Percentiles rank a stretch among this genome's conserved stretches.
phyloP scores from a whole-genome alignment of 2,888 invertebrate species.

The Andrena praecox region DNA sequence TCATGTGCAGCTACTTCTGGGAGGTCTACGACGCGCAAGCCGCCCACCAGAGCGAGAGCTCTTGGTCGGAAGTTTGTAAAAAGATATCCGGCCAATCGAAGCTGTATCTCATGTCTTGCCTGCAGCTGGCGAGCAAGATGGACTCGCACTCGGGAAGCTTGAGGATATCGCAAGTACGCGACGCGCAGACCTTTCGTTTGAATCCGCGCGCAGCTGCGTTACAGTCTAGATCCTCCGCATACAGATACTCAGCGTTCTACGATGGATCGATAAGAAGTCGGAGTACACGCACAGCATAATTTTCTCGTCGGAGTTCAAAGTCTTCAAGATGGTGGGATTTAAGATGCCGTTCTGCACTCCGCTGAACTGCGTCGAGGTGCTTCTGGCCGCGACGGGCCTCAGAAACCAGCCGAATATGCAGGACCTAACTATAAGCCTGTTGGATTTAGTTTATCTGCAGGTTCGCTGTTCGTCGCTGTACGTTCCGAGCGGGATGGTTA shows the following conservation, averaged over 20 bases:
- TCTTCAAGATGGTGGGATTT: conserved; percentile 74
- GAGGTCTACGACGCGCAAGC: conserved; percentile 62
- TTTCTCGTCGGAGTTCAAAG: conserved; percentile 74
- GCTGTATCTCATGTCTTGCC: conserved; percentile 77
- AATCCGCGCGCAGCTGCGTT: not conserved
- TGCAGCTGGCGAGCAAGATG: conserved; percentile 82
- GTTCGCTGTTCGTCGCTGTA: conserved; percentile 56
- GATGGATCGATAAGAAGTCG: conserved; percentile 69
- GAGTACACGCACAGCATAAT: conserved; percentile 70
- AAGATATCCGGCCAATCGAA: conserved; percentile 71
- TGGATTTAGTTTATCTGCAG: conserved; percentile 72
- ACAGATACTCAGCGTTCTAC: conserved; percentile 74
- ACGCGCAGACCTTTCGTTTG: not conserved
- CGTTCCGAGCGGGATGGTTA: not conserved
- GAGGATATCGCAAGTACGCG: conserved; percentile 72
- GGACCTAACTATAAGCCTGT: conserved; percentile 34
- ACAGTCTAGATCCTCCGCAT: conserved; percentile 3
- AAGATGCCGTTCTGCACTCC: conserved; percentile 65
- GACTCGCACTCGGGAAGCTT: conserved; percentile 72
- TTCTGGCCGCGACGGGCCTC: conserved; percentile 58
- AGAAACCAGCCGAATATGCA: conserved; percentile 36
- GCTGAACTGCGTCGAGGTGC: conserved; percentile 60
- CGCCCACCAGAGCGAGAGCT: conserved; percentile 21
- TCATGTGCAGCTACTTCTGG: conserved; percentile 75
- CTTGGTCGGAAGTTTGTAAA: conserved; percentile 66